phyloP scores from a whole-genome alignment of 2,113 vertebrate species.

The Ginglymostoma cirratum region DNA sequence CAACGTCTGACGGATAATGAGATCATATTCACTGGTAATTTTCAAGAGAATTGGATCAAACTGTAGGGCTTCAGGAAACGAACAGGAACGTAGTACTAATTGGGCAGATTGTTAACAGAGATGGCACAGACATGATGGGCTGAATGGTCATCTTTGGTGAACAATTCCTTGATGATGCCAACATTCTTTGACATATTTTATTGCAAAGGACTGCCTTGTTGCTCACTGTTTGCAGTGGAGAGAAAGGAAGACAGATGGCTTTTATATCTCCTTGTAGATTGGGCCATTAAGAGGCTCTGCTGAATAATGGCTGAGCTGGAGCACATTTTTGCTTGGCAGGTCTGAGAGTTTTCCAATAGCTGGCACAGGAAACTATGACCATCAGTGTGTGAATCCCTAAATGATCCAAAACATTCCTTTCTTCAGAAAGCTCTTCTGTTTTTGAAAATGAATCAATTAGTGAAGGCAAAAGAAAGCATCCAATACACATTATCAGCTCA shows the following conservation, averaged over 20 bases:
- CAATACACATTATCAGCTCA: neutral
- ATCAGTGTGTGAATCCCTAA: neutral
- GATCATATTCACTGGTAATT: neutral
- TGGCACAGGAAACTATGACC: neutral
- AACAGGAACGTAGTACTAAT: neutral
- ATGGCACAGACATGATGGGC: neutral
- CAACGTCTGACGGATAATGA: neutral
- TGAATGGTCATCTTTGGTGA: neutral
- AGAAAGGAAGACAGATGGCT: neutral
- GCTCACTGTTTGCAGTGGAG: neutral
- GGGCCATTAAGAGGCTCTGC: neutral
- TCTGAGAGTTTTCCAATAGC: neutral
- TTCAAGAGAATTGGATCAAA: neutral
- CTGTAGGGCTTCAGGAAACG: neutral
- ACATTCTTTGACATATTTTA: neutral
- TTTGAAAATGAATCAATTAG: neutral
- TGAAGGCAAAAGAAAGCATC: neutral
- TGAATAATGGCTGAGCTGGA: neutral
- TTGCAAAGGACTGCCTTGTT: neutral
- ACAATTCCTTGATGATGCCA: neutral
- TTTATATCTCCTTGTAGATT: neutral
- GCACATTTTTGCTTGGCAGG: neutral
- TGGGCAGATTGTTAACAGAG: neutral
- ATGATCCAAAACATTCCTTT: neutral
- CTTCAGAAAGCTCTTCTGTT: neutral